Percentiles rank a stretch among this genome's conserved stretches.
Conservation (phyloP, 2,888 invertebrate genomes). For the Amphimallon solstitiale region DNA sequence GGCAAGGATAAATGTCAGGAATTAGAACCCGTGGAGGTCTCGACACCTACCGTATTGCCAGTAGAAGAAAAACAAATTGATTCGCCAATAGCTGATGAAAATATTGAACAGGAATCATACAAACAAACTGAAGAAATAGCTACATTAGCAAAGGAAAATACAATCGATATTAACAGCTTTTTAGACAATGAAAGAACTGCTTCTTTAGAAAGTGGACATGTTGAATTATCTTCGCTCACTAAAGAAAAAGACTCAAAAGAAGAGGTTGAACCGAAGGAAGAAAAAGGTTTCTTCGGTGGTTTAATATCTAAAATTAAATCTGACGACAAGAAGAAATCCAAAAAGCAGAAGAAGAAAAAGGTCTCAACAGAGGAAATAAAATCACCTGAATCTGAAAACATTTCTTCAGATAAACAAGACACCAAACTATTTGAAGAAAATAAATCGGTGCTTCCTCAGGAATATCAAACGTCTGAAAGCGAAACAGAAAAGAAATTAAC, state of each 20-base stretch:
- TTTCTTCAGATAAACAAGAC: neutral
- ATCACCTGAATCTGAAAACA: conserved; percentile 26
- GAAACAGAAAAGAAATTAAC: conserved; percentile 28
- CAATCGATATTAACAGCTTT: conserved; percentile 29
- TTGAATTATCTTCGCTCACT: neutral
- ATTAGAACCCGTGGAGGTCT: conserved; percentile 3
- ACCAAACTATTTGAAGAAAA: neutral
- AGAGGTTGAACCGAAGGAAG: conserved; percentile 46
- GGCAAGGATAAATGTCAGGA: conserved; percentile 13
- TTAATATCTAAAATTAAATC: conserved; percentile 50
- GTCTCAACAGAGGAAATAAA: neutral
- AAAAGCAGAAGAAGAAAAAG: conserved; percentile 45
- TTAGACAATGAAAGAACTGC: conserved; percentile 25
- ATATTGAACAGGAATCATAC: too few species aligned
- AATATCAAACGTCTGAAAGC: conserved; percentile 26
- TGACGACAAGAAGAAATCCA: conserved; percentile 44
- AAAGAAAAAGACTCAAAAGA: conserved; percentile 27
- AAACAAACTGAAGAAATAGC: conserved; percentile 15
- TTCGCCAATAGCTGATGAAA: too few species aligned
- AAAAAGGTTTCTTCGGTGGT: conserved; percentile 50
- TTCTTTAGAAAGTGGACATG: conserved; percentile 19
- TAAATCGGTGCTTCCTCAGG: neutral
- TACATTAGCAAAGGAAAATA: conserved; percentile 11
- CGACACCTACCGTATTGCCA: conserved; percentile 35
- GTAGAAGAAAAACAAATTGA: conserved; percentile 5